Base-by-base conservation (phyloP, 2,888 invertebrate species). In the Lasiommata megera region DNA sequence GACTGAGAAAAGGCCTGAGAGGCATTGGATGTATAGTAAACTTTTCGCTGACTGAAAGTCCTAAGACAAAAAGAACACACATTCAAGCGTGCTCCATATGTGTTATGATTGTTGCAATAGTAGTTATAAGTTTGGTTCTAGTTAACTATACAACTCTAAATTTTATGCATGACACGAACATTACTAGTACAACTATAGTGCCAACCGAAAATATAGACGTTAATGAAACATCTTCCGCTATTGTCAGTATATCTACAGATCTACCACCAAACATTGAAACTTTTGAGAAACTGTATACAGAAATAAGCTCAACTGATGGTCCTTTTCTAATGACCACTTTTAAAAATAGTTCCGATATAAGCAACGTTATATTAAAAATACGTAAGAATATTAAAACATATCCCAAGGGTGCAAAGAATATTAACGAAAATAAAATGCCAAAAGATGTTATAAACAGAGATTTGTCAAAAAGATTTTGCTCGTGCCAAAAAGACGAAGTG, bases 401-500 rank as follows among this genome's bases (percentile, higher is more conserved):
- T 74, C 82, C 86, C 29, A 89, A 79, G 69, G 70, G 75, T 61
- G 62, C 68, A 31, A 78, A 68, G 54, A 81, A 76, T 53, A 69
- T 67, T 55, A 68, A 75, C 61, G 70, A 76, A 61, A 76, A 67
- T 60, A 61, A 65, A 58, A 81, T 74, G 64, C 76, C 79, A 56
- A 87, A 82, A 63, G 82, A 88, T 37, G 77, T 84, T 51, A 80
- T 74, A 61, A 85, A 82, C 66, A 77, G 82, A 79, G 84, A 88
- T 70, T 67, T 85, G 67, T 80, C 85, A 48, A 71, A 78, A 72
- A 84, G 74, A 67, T 88, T 89, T 76, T 92, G 92, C 70, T 83
- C 86, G 83, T 92, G 92, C 85, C 84, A 88, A 81, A 86, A 67
- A 62, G 79, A 81, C 64, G 93, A 93, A 80, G 92, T 94, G 60